A percentile compares a stretch with the other conserved stretches of the same genome.
Conservation (phyloP, 2,888 invertebrate genomes). For the Furcula furcula region DNA sequence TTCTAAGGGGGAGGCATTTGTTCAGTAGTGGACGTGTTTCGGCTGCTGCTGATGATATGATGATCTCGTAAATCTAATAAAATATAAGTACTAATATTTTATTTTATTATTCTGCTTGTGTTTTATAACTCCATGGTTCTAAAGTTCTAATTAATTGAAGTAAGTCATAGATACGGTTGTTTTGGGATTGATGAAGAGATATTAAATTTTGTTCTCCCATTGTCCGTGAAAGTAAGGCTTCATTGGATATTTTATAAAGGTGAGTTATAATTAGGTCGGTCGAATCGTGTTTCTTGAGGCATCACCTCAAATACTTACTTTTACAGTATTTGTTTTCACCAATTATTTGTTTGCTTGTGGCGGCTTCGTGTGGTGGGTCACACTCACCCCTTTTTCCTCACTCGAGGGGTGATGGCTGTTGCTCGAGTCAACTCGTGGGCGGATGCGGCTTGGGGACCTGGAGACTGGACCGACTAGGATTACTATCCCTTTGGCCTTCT, state of each 20-base stretch:
- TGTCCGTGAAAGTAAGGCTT: neutral
- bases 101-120: too few species aligned
- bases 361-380: neutral
- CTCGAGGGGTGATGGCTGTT: too few species aligned
- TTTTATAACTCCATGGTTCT: constrained; percentile 11
- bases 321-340: neutral
- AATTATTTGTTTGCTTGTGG: neutral
- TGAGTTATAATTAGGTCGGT: constrained; percentile 1
- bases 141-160: constrained; percentile 4
- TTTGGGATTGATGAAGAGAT: neutral
- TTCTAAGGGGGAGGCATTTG: too few species aligned
- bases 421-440: too few species aligned
- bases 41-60: too few species aligned
- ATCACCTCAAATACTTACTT: neutral
- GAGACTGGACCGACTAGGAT: too few species aligned
- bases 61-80: too few species aligned
- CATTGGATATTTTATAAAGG: constrained; percentile 1
- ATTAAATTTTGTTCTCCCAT: constrained; percentile 1
- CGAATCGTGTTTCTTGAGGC: neutral
- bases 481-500: too few species aligned
- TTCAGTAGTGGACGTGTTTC: too few species aligned
- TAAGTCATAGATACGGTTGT: neutral
- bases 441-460: too few species aligned
- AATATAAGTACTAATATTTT: too few species aligned
- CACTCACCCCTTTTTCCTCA: too few species aligned